Conservation (phyloP, 2,797 vertebrate genomes). For the Strix occidentalis region DNA sequence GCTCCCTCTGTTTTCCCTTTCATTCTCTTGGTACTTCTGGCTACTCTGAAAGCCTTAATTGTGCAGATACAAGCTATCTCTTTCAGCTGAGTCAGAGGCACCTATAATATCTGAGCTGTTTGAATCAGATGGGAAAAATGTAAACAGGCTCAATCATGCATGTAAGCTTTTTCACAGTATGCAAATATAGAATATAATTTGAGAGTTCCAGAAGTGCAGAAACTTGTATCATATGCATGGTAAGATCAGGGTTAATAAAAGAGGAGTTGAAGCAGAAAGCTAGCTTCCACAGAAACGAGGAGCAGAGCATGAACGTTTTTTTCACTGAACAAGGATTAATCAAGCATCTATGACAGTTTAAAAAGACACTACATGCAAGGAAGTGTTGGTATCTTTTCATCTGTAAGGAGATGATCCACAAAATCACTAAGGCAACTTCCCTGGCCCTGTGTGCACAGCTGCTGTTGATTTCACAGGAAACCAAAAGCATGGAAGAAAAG, state of each 20-base stretch:
- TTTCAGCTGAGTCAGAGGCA: slow-evolving; percentile 28
- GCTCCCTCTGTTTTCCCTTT: background rate
- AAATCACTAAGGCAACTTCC: background rate
- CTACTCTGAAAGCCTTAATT: slow-evolving; percentile 23
- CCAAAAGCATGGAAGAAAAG: background rate
- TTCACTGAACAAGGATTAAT: slow-evolving; percentile 46
- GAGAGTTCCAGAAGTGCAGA: slow-evolving; percentile 51
- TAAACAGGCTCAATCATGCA: slow-evolving; percentile 38
- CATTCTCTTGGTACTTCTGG: background rate
- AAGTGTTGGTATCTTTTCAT: slow-evolving; percentile 51
- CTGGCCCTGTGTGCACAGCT: background rate
- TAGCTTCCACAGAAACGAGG: background rate
- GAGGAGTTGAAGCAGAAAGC: slow-evolving; percentile 30
- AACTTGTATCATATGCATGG: slow-evolving; percentile 54
- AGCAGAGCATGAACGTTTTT: slow-evolving; percentile 36
- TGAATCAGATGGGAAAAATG: slow-evolving; percentile 37
- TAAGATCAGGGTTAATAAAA: slow-evolving; percentile 68
- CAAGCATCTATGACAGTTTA: slow-evolving; percentile 66
- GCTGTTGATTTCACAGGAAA: background rate
- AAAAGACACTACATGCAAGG: slow-evolving; percentile 55
- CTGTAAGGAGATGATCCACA: slow-evolving; percentile 53
- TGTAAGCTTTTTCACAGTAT: slow-evolving; percentile 57
- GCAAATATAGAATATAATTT: slow-evolving; percentile 64
- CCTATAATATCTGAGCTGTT: slow-evolving; percentile 35
- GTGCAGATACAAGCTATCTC: background rate